phyloP scores from a whole-genome alignment of 2,797 vertebrate species.

The Fistularia tabacaria region DNA sequence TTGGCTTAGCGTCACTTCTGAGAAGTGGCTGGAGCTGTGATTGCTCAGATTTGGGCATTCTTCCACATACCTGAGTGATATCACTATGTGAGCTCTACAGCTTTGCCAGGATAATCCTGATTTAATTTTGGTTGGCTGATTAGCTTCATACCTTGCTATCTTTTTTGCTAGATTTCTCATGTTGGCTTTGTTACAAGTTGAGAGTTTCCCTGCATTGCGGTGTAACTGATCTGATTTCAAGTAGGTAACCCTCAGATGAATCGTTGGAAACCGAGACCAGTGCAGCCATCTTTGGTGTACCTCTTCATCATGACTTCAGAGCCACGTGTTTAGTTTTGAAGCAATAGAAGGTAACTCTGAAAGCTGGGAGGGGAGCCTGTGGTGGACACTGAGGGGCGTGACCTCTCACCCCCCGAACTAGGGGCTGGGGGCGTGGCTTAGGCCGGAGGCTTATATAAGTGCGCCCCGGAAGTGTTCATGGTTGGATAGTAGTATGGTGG shows the following conservation, averaged over 20 bases:
- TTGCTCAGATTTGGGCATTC: constrained; percentile 61
- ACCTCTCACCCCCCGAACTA: too few species aligned
- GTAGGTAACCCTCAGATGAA: constrained; percentile 22
- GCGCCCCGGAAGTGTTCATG: too few species aligned
- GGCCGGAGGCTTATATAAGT: too few species aligned
- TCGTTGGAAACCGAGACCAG: constrained; percentile 11
- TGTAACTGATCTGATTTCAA: constrained; percentile 62
- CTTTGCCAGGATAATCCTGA: constrained; percentile 62
- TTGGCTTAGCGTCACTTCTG: constrained; percentile 66
- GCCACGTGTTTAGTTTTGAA: constrained; percentile 9
- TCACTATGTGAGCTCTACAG: constrained; percentile 34
- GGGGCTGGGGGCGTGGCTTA: too few species aligned
- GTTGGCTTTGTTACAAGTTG: constrained; percentile 50
- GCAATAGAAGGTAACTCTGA: not conserved
- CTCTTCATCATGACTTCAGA: too few species aligned
- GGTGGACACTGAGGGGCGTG: too few species aligned
- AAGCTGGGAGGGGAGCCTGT: too few species aligned
- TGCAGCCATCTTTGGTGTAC: constrained; percentile 11
- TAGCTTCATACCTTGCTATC: constrained; percentile 56
- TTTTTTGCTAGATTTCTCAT: constrained; percentile 50
- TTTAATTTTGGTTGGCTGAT: constrained; percentile 68
- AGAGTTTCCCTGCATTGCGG: constrained; percentile 39
- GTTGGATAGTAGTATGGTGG: too few species aligned
- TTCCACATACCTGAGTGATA: constrained; percentile 61
- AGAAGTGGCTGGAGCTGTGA: constrained; percentile 52